phyloP scores from a whole-genome alignment of 2,888 invertebrate species.

The Willowsia nigromaculata region DNA sequence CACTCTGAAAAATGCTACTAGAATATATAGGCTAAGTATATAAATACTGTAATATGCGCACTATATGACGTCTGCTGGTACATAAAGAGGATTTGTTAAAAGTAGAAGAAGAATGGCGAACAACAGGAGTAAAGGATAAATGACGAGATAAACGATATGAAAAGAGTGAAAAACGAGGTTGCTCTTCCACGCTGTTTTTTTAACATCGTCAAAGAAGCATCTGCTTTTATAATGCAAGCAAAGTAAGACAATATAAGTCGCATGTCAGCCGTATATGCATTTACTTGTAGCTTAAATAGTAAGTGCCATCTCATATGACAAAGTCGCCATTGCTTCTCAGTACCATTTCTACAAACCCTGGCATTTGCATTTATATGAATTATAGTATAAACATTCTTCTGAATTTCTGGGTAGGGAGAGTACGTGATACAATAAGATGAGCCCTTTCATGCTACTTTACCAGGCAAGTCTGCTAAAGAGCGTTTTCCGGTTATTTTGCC shows the following conservation, averaged over 20 bases:
- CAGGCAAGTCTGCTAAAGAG: conserved; percentile 33
- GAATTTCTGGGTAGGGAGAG: background rate
- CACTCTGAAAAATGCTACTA: background rate
- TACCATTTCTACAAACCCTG: background rate
- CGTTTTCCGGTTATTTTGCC: conserved; percentile 49
- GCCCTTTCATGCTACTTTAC: background rate
- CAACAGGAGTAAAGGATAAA: conserved; percentile 24
- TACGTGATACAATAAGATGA: background rate
- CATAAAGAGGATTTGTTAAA: conserved; percentile 39
- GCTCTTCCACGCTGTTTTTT: background rate
- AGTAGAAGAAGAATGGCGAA: background rate
- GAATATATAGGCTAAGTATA: too few relatives aligned
- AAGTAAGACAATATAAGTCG: too few relatives aligned
- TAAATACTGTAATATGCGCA: background rate
- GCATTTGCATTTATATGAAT: background rate
- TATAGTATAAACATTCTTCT: background rate
- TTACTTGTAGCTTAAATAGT: background rate
- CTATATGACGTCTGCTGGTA: background rate
- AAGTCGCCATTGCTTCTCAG: background rate
- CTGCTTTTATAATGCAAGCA: background rate
- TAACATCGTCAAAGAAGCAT: background rate
- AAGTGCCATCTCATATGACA: background rate
- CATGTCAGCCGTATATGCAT: background rate
- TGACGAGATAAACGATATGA: conserved; percentile 62
- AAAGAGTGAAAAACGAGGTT: conserved; percentile 13